phyloP scores from a whole-genome alignment of 2,888 invertebrate genomes.

The Agonum fuliginosum region DNA sequence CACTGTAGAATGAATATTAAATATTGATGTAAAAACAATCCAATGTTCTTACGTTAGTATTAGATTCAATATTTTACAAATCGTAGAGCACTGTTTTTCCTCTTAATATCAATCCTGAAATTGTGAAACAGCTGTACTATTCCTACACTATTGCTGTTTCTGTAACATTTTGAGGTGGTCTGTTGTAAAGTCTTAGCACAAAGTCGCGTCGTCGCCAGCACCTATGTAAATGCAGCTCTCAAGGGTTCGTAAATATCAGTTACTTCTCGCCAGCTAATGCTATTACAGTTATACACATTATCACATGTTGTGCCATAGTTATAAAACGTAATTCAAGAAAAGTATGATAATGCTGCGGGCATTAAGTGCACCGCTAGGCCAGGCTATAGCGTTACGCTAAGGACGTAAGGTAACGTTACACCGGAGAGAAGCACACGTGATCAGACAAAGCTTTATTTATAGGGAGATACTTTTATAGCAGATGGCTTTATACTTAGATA shows the following conservation, averaged over 20 bases:
- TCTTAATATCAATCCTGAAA: too few species aligned
- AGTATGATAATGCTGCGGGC: slow-evolving; percentile 46
- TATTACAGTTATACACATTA: slow-evolving; percentile 54
- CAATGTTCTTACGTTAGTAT: too few species aligned
- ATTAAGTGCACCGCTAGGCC: slow-evolving; percentile 44
- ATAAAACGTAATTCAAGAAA: slow-evolving; percentile 50
- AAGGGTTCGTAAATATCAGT: slow-evolving; percentile 44
- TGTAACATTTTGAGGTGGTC: neutral
- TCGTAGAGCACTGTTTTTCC: too few species aligned
- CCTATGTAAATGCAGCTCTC: slow-evolving; percentile 45
- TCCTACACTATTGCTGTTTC: neutral
- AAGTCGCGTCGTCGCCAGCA: slow-evolving; percentile 24
- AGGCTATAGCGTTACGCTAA: neutral
- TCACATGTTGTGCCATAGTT: slow-evolving; percentile 40
- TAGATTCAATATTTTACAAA: too few species aligned
- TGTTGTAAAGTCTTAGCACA: neutral
- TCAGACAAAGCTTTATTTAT: neutral
- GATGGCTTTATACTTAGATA: too few species aligned
- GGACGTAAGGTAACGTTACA: slow-evolving; percentile 9
- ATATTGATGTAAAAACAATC: too few species aligned
- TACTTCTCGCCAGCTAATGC: slow-evolving; percentile 44
- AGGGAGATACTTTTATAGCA: neutral
- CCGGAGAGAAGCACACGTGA: neutral
- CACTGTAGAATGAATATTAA: too few species aligned
- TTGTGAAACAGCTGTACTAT: neutral